Percentiles rank a stretch among this genome's conserved stretches.
Evolutionary conservation across 2,113 vertebrate genomes (phyloP).

Genomic region (Leuciscus idus): DNA sequence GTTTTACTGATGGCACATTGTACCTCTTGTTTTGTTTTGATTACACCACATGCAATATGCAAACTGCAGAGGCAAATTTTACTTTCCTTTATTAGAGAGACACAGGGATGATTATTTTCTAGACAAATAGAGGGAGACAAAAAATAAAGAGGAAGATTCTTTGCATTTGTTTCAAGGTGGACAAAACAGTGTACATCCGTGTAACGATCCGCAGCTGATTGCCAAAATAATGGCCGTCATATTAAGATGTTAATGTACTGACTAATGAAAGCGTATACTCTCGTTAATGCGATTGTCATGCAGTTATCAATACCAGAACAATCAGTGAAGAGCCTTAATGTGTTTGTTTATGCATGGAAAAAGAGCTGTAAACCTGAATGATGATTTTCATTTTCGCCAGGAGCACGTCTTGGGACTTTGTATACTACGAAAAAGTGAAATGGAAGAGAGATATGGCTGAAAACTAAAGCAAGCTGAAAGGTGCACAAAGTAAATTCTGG

Average conservation of each 20-base stretch:
- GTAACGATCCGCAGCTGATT: slow-evolving; percentile 9
- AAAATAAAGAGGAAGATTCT: slow-evolving; percentile 42
- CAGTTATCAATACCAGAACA: slow-evolving; percentile 55
- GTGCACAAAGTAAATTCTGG: background rate
- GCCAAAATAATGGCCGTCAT: slow-evolving; percentile 58
- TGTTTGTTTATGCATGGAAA: slow-evolving; percentile 53
- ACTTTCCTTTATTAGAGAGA: slow-evolving; percentile 51
- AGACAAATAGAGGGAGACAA: slow-evolving; percentile 55
- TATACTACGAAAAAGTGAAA: background rate
- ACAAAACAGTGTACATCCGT: slow-evolving; percentile 45
- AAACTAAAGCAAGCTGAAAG: slow-evolving; percentile 6
- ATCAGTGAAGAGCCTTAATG: slow-evolving; percentile 45
- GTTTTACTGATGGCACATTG: slow-evolving; percentile 55
- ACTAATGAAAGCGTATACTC: slow-evolving; percentile 48
- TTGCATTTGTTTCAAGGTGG: slow-evolving; percentile 54
- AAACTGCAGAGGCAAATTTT: slow-evolving; percentile 51
- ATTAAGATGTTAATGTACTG: slow-evolving; percentile 64
- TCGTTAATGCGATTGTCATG: slow-evolving; percentile 58
- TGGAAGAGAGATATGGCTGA: background rate
- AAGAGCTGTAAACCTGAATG: background rate
- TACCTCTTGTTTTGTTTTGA: slow-evolving; percentile 58
- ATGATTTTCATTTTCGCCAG: background rate
- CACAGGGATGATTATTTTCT: slow-evolving; percentile 53
- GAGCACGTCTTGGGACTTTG: background rate
- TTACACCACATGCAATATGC: slow-evolving; percentile 56